A percentile compares a stretch with the other conserved stretches of the same genome.
These are phyloP conservation scores for Chrysolina oricalcia DNA, from an alignment of 2,888 invertebrate genomes.

Conservation along the genomic window DNA sequence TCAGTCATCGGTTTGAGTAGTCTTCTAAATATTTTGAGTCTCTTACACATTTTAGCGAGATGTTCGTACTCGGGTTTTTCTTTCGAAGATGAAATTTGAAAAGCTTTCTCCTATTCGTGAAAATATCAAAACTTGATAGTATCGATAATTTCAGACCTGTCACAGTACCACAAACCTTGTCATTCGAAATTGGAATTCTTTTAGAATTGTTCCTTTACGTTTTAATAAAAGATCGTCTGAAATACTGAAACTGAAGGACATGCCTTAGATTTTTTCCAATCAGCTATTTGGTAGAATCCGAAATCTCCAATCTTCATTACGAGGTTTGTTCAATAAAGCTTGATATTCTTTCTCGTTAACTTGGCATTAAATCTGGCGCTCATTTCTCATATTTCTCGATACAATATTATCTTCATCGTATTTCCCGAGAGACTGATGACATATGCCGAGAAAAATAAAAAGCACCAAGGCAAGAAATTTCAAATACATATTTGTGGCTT, in stretches of 20 bases:
- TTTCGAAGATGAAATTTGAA: too few relatives aligned
- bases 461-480: slow-evolving; percentile 10
- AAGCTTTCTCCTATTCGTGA: too few relatives aligned
- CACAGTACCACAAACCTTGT: too few relatives aligned
- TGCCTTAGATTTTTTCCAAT: background rate
- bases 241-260: background rate
- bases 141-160: too few relatives aligned
- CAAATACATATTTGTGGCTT: slow-evolving; percentile 18
- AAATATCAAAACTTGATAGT: too few relatives aligned
- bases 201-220: too few relatives aligned
- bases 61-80: too few relatives aligned
- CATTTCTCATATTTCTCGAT: slow-evolving; percentile 14
- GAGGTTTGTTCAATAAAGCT: background rate
- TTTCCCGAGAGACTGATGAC: slow-evolving; percentile 22
- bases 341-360: background rate
- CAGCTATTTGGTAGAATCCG: background rate
- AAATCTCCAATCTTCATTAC: background rate
- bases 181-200: too few relatives aligned
- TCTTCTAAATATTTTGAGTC: too few relatives aligned
- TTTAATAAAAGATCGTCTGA: background rate
- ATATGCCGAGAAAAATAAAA: slow-evolving; percentile 15
- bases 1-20: too few relatives aligned
- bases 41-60: too few relatives aligned
- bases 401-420: slow-evolving; percentile 8
- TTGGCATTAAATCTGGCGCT: slow-evolving; percentile 4